A percentile compares a stretch with the other conserved stretches of the same genome.
Conservation (phyloP, 2,797 vertebrate genomes). For the Coreius guichenoti region DNA sequence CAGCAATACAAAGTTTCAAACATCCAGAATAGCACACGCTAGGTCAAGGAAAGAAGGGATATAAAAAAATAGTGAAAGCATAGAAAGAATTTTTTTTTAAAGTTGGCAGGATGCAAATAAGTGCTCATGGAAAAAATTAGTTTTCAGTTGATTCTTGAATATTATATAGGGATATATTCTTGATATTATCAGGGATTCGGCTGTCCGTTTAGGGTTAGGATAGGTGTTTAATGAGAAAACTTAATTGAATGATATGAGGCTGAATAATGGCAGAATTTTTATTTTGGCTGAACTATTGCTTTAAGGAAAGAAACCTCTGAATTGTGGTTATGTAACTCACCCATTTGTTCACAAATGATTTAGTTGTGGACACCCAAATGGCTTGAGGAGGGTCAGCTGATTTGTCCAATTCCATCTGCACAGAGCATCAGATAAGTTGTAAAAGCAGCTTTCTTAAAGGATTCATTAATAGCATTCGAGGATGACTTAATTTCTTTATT, state of each 20-base stretch:
- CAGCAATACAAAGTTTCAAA: no score
- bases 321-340: slow-evolving; percentile 73
- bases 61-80: no score
- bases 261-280: neutral
- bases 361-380: slow-evolving; percentile 97
- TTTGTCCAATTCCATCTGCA: slow-evolving; percentile 97
- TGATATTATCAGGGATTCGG: no score
- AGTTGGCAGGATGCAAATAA: neutral
- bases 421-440: slow-evolving; percentile 24
- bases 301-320: neutral
- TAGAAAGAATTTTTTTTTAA: no score
- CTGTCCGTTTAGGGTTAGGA: neutral
- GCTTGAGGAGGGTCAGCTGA: slow-evolving; percentile 96
- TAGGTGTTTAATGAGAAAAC: neutral
- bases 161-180: no score
- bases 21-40: no score
- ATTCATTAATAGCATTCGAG: neutral
- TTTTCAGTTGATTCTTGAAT: neutral
- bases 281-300: neutral
- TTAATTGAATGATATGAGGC: neutral
- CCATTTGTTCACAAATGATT: slow-evolving; percentile 99
- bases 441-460: neutral
- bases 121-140: neutral
- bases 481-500: neutral
- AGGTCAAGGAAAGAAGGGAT: no score